Percentiles rank a stretch among this genome's conserved stretches.
Conservation (phyloP, 2,113 vertebrate genomes). For the Brachyhypopomus occidentalis region DNA sequence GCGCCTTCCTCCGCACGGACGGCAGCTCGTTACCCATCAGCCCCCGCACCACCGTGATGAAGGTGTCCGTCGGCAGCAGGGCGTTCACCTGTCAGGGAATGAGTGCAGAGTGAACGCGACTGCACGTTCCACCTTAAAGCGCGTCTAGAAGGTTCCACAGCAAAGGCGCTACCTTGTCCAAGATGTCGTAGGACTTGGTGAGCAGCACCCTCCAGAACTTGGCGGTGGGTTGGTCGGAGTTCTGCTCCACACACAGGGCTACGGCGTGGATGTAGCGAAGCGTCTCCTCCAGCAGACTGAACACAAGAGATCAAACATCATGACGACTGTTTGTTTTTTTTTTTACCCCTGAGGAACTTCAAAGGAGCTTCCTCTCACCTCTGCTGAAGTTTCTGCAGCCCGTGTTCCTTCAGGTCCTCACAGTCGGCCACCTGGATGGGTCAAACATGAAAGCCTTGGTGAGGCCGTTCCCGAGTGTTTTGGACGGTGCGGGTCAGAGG, state of each 20-base stretch:
- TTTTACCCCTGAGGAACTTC: neutral
- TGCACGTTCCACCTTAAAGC: neutral
- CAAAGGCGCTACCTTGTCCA: constrained; percentile 83
- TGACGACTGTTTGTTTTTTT: neutral
- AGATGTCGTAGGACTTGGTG: constrained; percentile 86
- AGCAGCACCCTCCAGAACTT: constrained; percentile 97
- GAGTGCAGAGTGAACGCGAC: neutral
- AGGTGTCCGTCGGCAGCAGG: constrained; percentile 87
- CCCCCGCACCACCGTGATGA: constrained; percentile 86
- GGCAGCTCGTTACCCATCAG: constrained; percentile 85
- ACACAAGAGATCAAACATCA: neutral
- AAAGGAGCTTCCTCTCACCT: constrained; percentile 58
- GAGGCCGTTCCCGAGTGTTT: too few species aligned
- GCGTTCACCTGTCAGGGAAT: constrained; percentile 83
- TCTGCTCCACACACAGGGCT: constrained; percentile 85
- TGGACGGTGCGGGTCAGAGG: too few species aligned
- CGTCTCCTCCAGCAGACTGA: constrained; percentile 86
- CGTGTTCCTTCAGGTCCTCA: constrained; percentile 2
- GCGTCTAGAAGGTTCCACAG: neutral
- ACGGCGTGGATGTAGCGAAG: constrained; percentile 85
- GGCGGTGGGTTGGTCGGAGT: constrained; percentile 81
- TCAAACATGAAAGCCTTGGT: neutral
- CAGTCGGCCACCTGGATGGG: constrained; percentile 64
- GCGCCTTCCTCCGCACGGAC: constrained; percentile 88
- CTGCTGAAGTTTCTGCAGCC: constrained; percentile 74